These are phyloP conservation scores for Sycophila sp. DNA, from an alignment of 1,140 invertebrate genomes.

Conservation along the genomic window DNA sequence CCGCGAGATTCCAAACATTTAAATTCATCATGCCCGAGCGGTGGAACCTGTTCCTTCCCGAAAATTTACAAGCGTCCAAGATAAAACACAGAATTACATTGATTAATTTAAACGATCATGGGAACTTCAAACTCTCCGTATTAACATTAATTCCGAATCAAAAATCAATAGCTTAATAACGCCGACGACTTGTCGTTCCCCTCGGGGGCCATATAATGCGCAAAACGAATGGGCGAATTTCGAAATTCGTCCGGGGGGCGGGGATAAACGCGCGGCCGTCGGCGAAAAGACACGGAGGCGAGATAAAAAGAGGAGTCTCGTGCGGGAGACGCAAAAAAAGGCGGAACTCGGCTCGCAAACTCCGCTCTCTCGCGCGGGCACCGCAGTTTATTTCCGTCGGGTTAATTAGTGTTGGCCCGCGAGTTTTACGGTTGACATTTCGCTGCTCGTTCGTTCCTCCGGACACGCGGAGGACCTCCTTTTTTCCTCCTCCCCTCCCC, in stretches of 20 bases:
- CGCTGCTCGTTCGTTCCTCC: slow-evolving; percentile 52
- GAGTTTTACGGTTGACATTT: slow-evolving; percentile 67
- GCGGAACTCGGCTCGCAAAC: slow-evolving; percentile 42
- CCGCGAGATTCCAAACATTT: neutral
- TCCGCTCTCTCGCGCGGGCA: slow-evolving; percentile 50
- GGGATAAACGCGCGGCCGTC: neutral
- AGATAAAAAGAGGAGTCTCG: slow-evolving; percentile 27
- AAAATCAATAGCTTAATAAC: slow-evolving; percentile 34
- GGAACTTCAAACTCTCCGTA: neutral
- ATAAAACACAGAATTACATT: slow-evolving; percentile 20
- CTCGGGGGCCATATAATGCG: too few relatives aligned
- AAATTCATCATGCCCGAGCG: neutral
- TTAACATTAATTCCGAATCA: slow-evolving; percentile 16
- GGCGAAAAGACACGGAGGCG: neutral
- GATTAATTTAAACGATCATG: slow-evolving; percentile 34
- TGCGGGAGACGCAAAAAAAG: slow-evolving; percentile 44
- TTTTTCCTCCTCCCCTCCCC: neutral
- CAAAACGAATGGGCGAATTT: neutral
- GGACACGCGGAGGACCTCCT: slow-evolving; percentile 8
- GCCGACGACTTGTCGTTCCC: neutral
- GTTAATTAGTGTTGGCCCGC: slow-evolving; percentile 67
- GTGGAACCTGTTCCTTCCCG: slow-evolving; percentile 9
- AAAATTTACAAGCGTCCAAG: slow-evolving; percentile 7
- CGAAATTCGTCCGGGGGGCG: neutral
- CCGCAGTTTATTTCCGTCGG: slow-evolving; percentile 65